A percentile compares a stretch with the other conserved stretches of the same genome.
Evolutionary conservation across 2,888 invertebrate species (phyloP).

Genomic region (Capitulum mitella): DNA sequence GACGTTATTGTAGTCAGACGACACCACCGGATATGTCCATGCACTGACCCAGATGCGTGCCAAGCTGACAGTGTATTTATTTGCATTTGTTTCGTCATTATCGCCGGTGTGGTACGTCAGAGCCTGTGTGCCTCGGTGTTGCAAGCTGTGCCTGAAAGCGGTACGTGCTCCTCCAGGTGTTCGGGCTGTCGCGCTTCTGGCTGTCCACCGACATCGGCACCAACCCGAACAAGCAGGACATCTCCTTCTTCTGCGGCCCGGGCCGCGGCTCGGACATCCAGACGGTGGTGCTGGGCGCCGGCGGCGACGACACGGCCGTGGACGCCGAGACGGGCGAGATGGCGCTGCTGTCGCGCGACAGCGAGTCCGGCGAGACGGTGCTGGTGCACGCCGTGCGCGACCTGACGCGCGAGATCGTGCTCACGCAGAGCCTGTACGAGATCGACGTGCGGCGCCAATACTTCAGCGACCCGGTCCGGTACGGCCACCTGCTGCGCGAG

Average conservation of each 20-base stretch:
- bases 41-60: too few relatives aligned
- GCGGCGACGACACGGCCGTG: neutral
- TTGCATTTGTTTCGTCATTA: too few relatives aligned
- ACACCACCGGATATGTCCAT: too few relatives aligned
- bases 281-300: neutral
- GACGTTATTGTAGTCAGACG: too few relatives aligned
- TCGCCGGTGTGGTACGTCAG: too few relatives aligned
- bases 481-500: neutral
- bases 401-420: conserved; percentile 33
- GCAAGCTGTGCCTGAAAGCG: neutral
- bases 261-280: neutral
- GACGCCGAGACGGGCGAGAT: conserved; percentile 19
- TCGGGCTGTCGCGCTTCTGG: neutral
- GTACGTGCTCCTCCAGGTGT: neutral
- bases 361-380: neutral
- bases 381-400: neutral
- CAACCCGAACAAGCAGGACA: conserved; percentile 11
- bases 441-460: conserved; percentile 13
- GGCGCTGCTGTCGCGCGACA: neutral
- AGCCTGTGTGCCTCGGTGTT: too few relatives aligned
- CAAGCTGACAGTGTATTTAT: too few relatives aligned
- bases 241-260: neutral
- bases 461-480: neutral
- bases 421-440: conserved; percentile 39
- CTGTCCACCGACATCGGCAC: neutral